Base-by-base conservation (phyloP, 2,797 vertebrate species). In the Anableps anableps region DNA sequence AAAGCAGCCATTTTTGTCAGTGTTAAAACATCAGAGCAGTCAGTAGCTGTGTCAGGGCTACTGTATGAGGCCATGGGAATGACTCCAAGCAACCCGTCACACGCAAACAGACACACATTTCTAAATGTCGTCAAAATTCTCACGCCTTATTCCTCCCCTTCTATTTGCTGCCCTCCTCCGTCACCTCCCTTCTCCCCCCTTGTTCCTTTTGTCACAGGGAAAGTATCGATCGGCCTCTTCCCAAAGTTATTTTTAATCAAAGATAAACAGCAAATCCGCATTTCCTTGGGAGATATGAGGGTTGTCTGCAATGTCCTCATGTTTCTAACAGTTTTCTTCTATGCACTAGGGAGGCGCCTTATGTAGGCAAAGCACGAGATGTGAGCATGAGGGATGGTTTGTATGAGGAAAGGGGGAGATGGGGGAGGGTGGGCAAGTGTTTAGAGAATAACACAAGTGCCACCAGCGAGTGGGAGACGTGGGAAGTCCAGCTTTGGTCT, bases 241-340 rank as follows among this genome's bases (percentile, higher is more conserved):
- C 94, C 95, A 96, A 95, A 94, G 95, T 94, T 96, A 96, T 96
- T 95, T 96, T 93, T 95, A 95, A 93, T 93, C 91, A 87, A 94
- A 96, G 88, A 95, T 95, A 96, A 96, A 96, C 95, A 95, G 91
- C 85, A 86, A 93, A 86, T 93, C 85, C 83, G 82, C 87, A 86
- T 94, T 91, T 95, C 93, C 93, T 90, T 95, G 94, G 94, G 94
- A 96, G 93, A 92, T 74, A 72, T 80, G 88, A 71, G 89, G 81
- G 88, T 90, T 89, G 91, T 88, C 88, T 80, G 31, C 88, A 90
- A 89, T 86, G 85, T 91, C 76, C 83, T 80, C 76, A 83, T 79
- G 83, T 77, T 84, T 90, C 86, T 86, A 89, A 76, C 80, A 85
- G 88, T 87, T 85, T 86, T 86, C 83, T 21, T 85, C 77, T 90